Conservation (phyloP, 1,140 invertebrate species). For the Lerema accius region DNA sequence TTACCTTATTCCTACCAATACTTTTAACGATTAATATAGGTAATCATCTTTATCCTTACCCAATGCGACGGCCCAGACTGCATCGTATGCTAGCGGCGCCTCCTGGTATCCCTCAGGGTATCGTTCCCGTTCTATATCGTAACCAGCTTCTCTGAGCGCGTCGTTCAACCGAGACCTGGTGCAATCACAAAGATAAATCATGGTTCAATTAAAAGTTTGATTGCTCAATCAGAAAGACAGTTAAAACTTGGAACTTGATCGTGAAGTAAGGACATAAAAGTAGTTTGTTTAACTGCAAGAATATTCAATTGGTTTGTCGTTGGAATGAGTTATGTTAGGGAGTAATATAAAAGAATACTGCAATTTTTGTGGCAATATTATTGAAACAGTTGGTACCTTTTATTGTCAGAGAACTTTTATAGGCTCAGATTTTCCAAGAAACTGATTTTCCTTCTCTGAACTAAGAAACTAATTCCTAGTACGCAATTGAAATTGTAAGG, state of each 20-base stretch:
- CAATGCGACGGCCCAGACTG: conserved; percentile 98
- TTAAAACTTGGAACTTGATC: background rate
- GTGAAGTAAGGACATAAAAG: background rate
- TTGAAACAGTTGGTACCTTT: no score
- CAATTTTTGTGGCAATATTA: no score
- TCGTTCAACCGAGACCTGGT: conserved; percentile 90
- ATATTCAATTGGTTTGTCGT: no score
- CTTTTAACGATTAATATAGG: no score
- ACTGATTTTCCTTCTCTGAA: no score
- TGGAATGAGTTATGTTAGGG: no score
- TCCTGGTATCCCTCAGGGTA: conserved; percentile 98
- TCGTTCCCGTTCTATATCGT: conserved; percentile 91
- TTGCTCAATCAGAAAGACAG: background rate
- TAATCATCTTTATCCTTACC: conserved; percentile 83
- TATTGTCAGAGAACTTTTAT: no score
- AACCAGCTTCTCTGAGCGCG: conserved; percentile 89
- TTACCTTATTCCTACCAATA: no score
- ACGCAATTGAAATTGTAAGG: no score
- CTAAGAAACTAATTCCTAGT: no score
- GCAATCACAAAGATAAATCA: conserved; percentile 1
- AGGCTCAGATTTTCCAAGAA: no score
- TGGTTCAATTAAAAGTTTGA: background rate
- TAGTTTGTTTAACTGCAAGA: background rate
- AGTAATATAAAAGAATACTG: no score
- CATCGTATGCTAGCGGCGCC: conserved; percentile 99